Percentiles rank a stretch among this genome's conserved stretches.
Conservation (phyloP, 1,140 invertebrate species). For the Hycleus phaleratus region DNA sequence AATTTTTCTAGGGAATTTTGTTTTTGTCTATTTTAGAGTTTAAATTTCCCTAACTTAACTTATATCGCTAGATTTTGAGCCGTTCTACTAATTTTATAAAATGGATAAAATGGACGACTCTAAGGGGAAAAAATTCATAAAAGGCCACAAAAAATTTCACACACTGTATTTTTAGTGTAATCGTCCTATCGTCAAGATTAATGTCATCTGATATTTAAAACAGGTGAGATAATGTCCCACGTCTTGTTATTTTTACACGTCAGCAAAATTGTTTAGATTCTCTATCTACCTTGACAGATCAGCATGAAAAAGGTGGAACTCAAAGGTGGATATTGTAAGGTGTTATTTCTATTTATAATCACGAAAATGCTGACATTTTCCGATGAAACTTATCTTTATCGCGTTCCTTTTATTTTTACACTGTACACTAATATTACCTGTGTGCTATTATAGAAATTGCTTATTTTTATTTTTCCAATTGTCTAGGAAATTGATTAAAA, state of each 20-base stretch:
- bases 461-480: not conserved
- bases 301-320: constrained; percentile 7
- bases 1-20: no score
- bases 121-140: no score
- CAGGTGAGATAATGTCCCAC: constrained; percentile 10
- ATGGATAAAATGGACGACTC: no score
- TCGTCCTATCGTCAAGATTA: constrained; percentile 1
- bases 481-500: not conserved
- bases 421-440: no score
- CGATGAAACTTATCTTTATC: not conserved
- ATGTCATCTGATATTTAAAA: constrained; percentile 4
- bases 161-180: constrained; percentile 2
- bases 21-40: no score
- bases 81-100: no score
- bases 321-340: not conserved
- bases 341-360: constrained; percentile 2
- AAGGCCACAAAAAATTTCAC: no score
- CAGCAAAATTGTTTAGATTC: not conserved
- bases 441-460: not conserved
- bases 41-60: no score
- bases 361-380: constrained; percentile 3
- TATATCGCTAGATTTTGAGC: no score
- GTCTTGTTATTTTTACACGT: not conserved
- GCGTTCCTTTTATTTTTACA: not conserved
- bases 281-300: constrained; percentile 7